phyloP scores from a whole-genome alignment of 2,113 vertebrate genomes.

The Monopterus albus region DNA sequence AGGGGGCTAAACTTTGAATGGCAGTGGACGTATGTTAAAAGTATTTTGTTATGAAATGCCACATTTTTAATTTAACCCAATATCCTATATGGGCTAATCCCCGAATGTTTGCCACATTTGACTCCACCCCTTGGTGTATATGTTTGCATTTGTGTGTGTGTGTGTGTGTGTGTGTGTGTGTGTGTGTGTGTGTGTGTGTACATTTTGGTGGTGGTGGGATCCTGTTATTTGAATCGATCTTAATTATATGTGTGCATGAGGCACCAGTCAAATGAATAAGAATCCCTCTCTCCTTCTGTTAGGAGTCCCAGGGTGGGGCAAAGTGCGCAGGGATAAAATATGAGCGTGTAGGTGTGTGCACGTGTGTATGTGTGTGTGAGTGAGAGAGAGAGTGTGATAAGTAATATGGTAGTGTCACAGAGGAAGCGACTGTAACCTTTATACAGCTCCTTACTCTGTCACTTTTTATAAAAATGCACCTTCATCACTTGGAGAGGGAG shows the following conservation, averaged over 20 bases:
- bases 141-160: too few species aligned
- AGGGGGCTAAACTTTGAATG: too few species aligned
- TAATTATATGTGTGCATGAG: background rate
- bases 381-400: conserved; percentile 45
- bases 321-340: conserved; percentile 43
- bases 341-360: conserved; percentile 19
- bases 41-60: too few species aligned
- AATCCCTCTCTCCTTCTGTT: conserved; percentile 42
- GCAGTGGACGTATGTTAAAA: too few species aligned
- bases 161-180: too few species aligned
- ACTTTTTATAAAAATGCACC: conserved; percentile 72
- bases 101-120: too few species aligned
- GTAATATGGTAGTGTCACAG: conserved; percentile 73
- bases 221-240: too few species aligned
- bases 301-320: conserved; percentile 35
- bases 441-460: conserved; percentile 77
- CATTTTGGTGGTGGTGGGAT: too few species aligned
- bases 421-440: conserved; percentile 79
- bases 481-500: conserved; percentile 65
- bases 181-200: too few species aligned
- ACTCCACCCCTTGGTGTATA: too few species aligned
- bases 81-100: too few species aligned
- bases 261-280: background rate
- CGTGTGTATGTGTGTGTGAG: background rate
- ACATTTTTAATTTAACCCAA: too few species aligned